Percentiles rank a stretch among this genome's conserved stretches.
These are phyloP conservation scores for Bombus consobrinus DNA, from an alignment of 1,140 invertebrate species.

Conservation along the genomic window DNA sequence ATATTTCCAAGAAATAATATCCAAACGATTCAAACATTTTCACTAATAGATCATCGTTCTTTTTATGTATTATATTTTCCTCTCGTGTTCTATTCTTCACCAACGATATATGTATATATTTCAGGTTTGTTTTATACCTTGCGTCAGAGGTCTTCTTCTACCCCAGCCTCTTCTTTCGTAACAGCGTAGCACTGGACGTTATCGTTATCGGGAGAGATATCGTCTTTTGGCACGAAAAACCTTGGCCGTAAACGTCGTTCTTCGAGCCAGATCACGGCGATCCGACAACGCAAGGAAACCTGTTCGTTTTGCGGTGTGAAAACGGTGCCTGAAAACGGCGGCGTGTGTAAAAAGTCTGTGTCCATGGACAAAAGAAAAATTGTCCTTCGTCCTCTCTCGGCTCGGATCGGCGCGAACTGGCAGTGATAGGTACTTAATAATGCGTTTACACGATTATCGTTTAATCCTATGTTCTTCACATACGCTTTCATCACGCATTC, in stretches of 20 bases:
- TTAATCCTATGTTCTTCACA: slow-evolving; percentile 47
- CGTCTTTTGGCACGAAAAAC: slow-evolving; percentile 66
- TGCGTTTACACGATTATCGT: slow-evolving; percentile 61
- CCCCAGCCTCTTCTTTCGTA: neutral
- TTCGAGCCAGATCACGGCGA: slow-evolving; percentile 56
- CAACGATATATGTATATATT: neutral
- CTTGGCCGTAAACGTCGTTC: slow-evolving; percentile 60
- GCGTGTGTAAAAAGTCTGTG: slow-evolving; percentile 42
- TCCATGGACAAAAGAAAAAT: slow-evolving; percentile 15
- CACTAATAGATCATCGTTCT: neutral
- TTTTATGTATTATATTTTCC: neutral
- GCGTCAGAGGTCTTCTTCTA: no score
- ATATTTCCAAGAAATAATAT: neutral
- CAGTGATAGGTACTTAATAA: slow-evolving; percentile 64
- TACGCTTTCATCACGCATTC: neutral
- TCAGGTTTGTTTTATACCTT: neutral
- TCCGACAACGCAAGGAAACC: slow-evolving; percentile 45
- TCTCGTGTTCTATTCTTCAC: no score
- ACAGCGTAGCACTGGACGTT: slow-evolving; percentile 44
- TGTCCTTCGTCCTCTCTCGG: slow-evolving; percentile 34
- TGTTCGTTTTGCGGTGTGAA: neutral
- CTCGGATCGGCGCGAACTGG: slow-evolving; percentile 59
- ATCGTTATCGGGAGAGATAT: slow-evolving; percentile 54
- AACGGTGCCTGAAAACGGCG: slow-evolving; percentile 16
- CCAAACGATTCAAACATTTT: neutral